These are phyloP conservation scores for Cebidichthys violaceus DNA, from an alignment of 2,113 vertebrate species.

Conservation along the genomic window DNA sequence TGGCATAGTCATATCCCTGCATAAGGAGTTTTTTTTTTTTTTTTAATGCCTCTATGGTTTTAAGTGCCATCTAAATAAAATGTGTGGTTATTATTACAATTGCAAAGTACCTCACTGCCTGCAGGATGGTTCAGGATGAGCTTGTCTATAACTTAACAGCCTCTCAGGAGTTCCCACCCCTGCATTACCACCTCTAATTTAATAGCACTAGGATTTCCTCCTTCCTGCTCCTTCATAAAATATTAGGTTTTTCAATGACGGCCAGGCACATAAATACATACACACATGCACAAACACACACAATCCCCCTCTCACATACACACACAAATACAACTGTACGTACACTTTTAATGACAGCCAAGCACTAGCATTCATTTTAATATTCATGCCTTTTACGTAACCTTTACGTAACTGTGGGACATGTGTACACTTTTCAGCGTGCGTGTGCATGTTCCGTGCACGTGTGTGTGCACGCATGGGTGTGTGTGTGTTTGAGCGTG, in stretches of 20 bases:
- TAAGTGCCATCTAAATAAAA: conserved; percentile 24
- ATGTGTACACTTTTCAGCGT: conserved; percentile 57
- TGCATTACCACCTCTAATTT: conserved; percentile 53
- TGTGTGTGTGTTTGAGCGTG: conserved; percentile 20
- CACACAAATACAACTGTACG: not conserved
- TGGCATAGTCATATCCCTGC: not conserved
- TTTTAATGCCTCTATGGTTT: not conserved
- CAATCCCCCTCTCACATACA: not conserved
- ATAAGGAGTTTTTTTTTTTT: not conserved
- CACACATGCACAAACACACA: conserved; percentile 3
- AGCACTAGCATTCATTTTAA: conserved; percentile 71
- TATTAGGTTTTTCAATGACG: conserved; percentile 63
- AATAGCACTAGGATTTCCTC: conserved; percentile 51
- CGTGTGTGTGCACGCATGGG: conserved; percentile 27
- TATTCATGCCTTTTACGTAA: conserved; percentile 81
- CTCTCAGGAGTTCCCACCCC: conserved; percentile 55
- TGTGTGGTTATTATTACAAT: not conserved
- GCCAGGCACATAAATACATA: conserved; percentile 33
- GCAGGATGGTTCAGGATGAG: conserved; percentile 17
- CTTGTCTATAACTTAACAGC: conserved; percentile 21
- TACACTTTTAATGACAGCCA: conserved; percentile 71
- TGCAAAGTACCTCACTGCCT: conserved; percentile 27
- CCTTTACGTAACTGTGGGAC: conserved; percentile 78
- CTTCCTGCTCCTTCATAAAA: conserved; percentile 62
- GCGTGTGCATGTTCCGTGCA: not conserved